phyloP scores from a whole-genome alignment of 1,140 invertebrate species.

The Zaprionus tsacasi region DNA sequence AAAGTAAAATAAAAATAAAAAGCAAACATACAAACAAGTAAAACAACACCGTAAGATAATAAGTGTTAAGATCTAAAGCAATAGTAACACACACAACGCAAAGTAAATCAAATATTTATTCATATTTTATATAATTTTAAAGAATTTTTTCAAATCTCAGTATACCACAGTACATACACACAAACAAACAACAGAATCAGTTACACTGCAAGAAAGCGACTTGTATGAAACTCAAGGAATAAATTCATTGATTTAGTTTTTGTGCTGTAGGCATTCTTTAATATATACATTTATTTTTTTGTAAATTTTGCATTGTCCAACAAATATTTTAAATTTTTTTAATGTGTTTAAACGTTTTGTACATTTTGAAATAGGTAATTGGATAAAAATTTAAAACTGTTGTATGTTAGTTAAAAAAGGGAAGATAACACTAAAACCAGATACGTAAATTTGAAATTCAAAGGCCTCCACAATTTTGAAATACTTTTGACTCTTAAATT shows the following conservation, averaged over 20 bases:
- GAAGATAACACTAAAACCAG: constrained; percentile 46
- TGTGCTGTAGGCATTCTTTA: constrained; percentile 48
- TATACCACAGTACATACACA: constrained; percentile 45
- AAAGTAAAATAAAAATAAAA: constrained; percentile 33
- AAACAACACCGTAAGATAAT: constrained; percentile 64
- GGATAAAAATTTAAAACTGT: constrained; percentile 31
- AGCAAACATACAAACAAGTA: constrained; percentile 45
- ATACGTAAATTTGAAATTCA: constrained; percentile 77
- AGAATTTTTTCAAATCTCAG: constrained; percentile 59
- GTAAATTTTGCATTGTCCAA: constrained; percentile 23
- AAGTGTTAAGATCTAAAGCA: constrained; percentile 72
- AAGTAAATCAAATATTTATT: constrained; percentile 75
- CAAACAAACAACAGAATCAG: constrained; percentile 9
- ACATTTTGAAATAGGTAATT: constrained; percentile 30
- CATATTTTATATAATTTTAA: constrained; percentile 71
- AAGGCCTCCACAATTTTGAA: constrained; percentile 65
- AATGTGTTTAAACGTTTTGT: constrained; percentile 35
- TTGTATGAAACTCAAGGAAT: constrained; percentile 51
- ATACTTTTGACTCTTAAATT: constrained; percentile 54
- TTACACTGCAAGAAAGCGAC: constrained; percentile 27
- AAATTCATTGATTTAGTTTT: constrained; percentile 44
- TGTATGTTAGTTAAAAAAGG: constrained; percentile 49
- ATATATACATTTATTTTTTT: constrained; percentile 29
- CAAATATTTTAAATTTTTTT: constrained; percentile 16
- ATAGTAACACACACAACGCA: constrained; percentile 51